Percentiles rank a stretch among this genome's conserved stretches.
These are phyloP conservation scores for Dufourea novaeangliae DNA, from an alignment of 1,140 invertebrate species.

Conservation along the genomic window DNA sequence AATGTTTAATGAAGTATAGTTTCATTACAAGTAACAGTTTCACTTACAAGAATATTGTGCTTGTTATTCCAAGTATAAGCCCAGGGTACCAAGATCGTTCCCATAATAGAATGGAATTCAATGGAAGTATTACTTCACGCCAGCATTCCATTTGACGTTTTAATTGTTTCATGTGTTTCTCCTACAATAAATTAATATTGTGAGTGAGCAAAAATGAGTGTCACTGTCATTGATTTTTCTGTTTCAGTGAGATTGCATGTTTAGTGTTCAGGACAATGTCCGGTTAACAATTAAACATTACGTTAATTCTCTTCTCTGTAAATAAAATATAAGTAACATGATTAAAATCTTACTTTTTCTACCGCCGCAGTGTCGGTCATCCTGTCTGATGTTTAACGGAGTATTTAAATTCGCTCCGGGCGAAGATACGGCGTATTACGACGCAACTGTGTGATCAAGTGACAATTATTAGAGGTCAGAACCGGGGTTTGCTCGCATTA, in stretches of 20 bases:
- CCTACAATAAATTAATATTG: constrained; percentile 79
- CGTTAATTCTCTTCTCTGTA: neutral
- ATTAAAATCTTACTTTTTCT: constrained; percentile 62
- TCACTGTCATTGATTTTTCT: constrained; percentile 55
- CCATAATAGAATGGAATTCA: constrained; percentile 91
- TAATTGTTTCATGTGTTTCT: constrained; percentile 87
- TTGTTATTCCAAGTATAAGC: constrained; percentile 86
- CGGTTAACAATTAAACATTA: neutral
- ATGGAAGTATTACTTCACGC: constrained; percentile 88
- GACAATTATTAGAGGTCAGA: neutral
- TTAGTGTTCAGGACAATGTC: neutral
- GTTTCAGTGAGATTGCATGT: neutral
- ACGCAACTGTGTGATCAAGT: neutral
- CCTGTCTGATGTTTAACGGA: constrained; percentile 8
- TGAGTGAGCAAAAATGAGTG: constrained; percentile 18
- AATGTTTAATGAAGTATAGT: neutral
- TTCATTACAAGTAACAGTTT: neutral
- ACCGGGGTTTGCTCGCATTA: constrained; percentile 6
- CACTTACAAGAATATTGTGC: constrained; percentile 84
- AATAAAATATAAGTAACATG: neutral
- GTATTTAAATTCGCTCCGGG: constrained; percentile 27
- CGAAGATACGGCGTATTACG: neutral
- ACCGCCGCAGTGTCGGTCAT: constrained; percentile 59
- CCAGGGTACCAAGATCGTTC: constrained; percentile 91
- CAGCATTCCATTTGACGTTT: constrained; percentile 91